A percentile compares a stretch with the other conserved stretches of the same genome.
Conservation (phyloP, 2,113 vertebrate genomes). For the Rattus rattus region DNA sequence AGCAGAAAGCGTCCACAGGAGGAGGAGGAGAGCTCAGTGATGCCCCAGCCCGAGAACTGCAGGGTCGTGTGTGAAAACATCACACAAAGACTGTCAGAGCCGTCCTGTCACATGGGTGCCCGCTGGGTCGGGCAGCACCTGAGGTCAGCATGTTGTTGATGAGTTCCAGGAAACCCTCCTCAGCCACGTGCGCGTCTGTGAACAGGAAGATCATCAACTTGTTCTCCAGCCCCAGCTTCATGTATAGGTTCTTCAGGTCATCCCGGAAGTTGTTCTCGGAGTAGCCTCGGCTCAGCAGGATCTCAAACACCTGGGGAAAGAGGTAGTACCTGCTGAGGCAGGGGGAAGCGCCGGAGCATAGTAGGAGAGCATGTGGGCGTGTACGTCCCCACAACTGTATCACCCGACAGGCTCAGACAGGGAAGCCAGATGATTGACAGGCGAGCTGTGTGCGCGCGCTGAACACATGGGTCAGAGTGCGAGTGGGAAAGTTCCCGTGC, state of each 20-base stretch:
- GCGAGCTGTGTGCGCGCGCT: neutral
- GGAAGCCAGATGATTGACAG: fast-evolving
- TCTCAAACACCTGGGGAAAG: conserved; percentile 93
- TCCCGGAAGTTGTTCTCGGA: conserved; percentile 92
- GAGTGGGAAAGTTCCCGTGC: neutral
- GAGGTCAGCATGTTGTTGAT: conserved; percentile 99
- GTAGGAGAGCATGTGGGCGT: neutral
- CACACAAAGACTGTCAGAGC: neutral
- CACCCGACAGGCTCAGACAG: too few relatives aligned
- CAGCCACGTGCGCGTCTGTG: conserved; percentile 94
- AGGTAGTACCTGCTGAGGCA: neutral
- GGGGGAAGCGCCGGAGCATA: neutral
- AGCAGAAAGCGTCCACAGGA: neutral
- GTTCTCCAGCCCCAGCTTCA: conserved; percentile 93
- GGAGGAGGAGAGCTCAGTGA: neutral
- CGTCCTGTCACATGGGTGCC: too few relatives aligned
- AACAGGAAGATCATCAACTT: conserved; percentile 94
- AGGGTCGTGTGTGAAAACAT: too few relatives aligned
- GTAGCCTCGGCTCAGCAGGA: conserved; percentile 94
- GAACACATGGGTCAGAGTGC: fast-evolving
- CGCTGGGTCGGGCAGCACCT: conserved; percentile 84
- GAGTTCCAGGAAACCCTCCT: conserved; percentile 97
- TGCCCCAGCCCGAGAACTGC: neutral
- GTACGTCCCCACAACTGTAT: neutral
- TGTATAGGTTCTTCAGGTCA: conserved; percentile 93